Evolutionary conservation across 2,797 vertebrate genomes (phyloP).

Genomic region (Clarias fuscus): DNA sequence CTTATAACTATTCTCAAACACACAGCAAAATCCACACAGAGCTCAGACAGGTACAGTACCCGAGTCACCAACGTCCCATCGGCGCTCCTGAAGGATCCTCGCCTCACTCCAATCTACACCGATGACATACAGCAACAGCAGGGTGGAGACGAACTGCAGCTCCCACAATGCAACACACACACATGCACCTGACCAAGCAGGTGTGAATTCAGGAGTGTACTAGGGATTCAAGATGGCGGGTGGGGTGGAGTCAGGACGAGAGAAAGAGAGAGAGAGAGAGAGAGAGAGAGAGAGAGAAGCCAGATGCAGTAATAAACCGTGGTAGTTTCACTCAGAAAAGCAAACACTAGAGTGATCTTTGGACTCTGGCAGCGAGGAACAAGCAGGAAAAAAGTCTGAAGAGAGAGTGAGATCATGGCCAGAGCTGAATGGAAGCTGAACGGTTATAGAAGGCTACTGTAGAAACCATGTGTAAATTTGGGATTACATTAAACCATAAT

Average conservation of each 20-base stretch:
- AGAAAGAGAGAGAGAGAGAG: too few relatives aligned
- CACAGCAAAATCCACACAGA: not conserved
- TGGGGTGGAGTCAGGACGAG: constrained; percentile 17
- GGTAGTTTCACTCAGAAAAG: constrained; percentile 5
- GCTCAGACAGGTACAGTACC: constrained; percentile 65
- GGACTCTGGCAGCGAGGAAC: constrained; percentile 22
- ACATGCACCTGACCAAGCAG: constrained; percentile 16
- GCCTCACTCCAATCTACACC: constrained; percentile 25
- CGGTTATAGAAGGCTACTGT: not conserved
- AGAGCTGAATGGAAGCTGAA: not conserved
- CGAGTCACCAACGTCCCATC: constrained; percentile 46
- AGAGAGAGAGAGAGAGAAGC: not conserved
- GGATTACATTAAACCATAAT: not conserved
- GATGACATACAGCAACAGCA: constrained; percentile 11
- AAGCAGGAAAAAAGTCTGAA: not conserved
- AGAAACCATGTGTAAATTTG: not conserved
- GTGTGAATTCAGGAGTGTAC: not conserved
- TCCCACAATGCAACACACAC: constrained; percentile 44
- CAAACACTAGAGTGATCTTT: constrained; percentile 24
- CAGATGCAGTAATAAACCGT: not conserved
- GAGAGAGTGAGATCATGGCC: not conserved
- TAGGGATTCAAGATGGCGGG: too few relatives aligned
- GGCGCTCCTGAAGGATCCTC: constrained; percentile 40
- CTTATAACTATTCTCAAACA: not conserved
- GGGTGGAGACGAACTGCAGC: constrained; percentile 25